Conservation (phyloP, 2,888 invertebrate genomes). For the Hedychridium roseum region DNA sequence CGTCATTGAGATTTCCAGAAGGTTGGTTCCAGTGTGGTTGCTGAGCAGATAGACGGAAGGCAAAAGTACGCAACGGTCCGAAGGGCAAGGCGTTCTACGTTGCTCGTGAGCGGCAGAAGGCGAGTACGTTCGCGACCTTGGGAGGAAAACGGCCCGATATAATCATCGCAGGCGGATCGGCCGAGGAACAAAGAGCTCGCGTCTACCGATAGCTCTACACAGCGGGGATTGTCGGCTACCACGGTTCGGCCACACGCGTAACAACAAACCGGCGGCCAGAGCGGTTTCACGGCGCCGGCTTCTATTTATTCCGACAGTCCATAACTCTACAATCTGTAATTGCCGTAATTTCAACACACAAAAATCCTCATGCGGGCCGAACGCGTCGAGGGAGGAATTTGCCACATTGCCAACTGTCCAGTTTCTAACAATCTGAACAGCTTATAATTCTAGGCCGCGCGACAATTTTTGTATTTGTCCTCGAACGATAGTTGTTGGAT, state of each 20-base stretch:
- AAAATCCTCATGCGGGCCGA: too few relatives aligned
- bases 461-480: too few relatives aligned
- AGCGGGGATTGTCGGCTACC: conserved; percentile 13
- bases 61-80: too few relatives aligned
- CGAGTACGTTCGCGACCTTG: conserved; percentile 30
- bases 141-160: conserved; percentile 27
- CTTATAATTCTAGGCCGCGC: too few relatives aligned
- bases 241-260: conserved; percentile 10
- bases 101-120: background rate
- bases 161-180: conserved; percentile 37
- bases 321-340: conserved; percentile 52
- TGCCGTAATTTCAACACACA: conserved; percentile 52
- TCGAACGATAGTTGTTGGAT: too few relatives aligned
- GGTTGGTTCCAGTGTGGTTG: too few relatives aligned
- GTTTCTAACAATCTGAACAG: too few relatives aligned
- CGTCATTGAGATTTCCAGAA: too few relatives aligned
- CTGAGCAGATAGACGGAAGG: too few relatives aligned
- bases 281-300: conserved; percentile 39
- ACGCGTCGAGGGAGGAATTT: too few relatives aligned
- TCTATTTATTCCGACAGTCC: conserved; percentile 52
- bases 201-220: conserved; percentile 20
- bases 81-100: too few relatives aligned
- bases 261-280: conserved; percentile 14
- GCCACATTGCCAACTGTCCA: too few relatives aligned
- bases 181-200: conserved; percentile 35